phyloP scores from a whole-genome alignment of 2,888 invertebrate species.

The Nebria brevicollis region DNA sequence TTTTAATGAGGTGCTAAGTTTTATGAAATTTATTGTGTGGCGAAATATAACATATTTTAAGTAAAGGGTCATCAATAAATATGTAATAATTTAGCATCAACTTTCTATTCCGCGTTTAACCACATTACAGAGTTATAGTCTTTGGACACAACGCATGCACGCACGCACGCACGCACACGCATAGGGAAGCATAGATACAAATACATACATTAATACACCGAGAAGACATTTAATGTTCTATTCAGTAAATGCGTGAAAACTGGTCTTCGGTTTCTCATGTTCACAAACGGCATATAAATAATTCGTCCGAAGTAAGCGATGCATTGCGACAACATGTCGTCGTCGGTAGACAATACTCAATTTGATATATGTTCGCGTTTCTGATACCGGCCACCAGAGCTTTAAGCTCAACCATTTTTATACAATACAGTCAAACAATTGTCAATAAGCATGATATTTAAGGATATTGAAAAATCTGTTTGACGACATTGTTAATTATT shows the following conservation, averaged over 20 bases:
- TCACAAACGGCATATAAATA: slow-evolving; percentile 57
- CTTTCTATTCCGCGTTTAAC: slow-evolving; percentile 42
- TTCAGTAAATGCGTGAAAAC: slow-evolving; percentile 61
- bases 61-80: no score
- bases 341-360: slow-evolving; percentile 55
- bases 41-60: no score
- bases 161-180: slow-evolving; percentile 23
- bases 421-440: not conserved
- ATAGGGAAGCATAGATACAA: not conserved
- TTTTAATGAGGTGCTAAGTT: not conserved
- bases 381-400: not conserved
- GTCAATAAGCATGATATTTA: no score
- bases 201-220: slow-evolving; percentile 6
- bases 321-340: slow-evolving; percentile 48
- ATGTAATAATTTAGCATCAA: not conserved
- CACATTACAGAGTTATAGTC: slow-evolving; percentile 17
- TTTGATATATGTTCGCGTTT: slow-evolving; percentile 54
- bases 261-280: slow-evolving; percentile 54
- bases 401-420: not conserved
- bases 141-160: slow-evolving; percentile 20
- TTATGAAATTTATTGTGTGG: no score
- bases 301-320: slow-evolving; percentile 48
- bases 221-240: slow-evolving; percentile 57
- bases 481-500: no score
- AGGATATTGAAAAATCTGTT: no score